Evolutionary conservation across 2,113 vertebrate genomes (phyloP), one percentile per base, ranked within the genome.

Genomic region (Hippopotamus amphibius): DNA sequence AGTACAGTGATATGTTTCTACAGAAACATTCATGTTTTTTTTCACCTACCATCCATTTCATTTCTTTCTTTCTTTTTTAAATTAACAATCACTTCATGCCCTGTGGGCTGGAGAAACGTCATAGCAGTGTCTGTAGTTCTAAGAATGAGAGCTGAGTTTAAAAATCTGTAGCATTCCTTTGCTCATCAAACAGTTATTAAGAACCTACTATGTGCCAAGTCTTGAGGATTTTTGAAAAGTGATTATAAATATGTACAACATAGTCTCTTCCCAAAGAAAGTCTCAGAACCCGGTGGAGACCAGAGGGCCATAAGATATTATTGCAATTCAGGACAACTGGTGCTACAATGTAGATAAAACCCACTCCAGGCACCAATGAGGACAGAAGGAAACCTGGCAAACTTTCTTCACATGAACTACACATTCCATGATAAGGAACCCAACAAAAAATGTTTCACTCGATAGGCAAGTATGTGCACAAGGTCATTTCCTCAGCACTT

Each of bases 1-100:
- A 96, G 71, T 94, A 30, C 1, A 0, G 4, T 41, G 3, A 90
- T 48, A 41, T 28, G 50, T 72, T 95, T 97, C 87, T 65, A 74
- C 22, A 76, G 65, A 96, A 97, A 90, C 7, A 30, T 13, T 87
- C 59, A 80, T 13, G 17, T 79, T n/a, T 86, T 97, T 97, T 96
- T 93, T 95, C 7, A 72, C 72, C 81, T 88, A 55, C 26, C 63
- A 41, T 84, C 84, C 2, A 24, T 91, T 97, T 94, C 0, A 41
- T 19, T n/a, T 6, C 37, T 26, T 66, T 61, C 0, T 57, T 46
- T 46, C 22, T 55, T n/a, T 90, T 69, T 66, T 55, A 68, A 85
- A 79, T 91, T 59, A 88, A 63, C 28, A 61, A 69, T n/a, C 72
- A 26, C 16, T 86, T 6, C 16, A 41, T 43, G 14, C 50, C 68